phyloP scores from a whole-genome alignment of 2,113 vertebrate species.

The Plestiodon gilberti region DNA sequence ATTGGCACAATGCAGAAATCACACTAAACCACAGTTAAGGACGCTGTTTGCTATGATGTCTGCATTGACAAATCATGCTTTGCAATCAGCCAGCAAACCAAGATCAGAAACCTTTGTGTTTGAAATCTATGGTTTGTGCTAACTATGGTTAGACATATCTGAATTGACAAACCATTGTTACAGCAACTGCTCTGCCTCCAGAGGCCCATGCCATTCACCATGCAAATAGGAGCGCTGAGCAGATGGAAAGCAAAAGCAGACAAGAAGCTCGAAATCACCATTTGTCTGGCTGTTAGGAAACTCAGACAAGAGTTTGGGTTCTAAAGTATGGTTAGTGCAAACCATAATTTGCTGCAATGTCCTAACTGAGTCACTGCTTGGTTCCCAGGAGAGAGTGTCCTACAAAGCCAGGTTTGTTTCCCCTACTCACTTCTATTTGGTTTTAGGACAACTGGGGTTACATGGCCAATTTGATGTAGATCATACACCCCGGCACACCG shows the following conservation, averaged over 20 bases:
- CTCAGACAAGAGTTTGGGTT: background rate
- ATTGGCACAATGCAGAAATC: slow-evolving; percentile 14
- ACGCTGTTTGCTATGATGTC: background rate
- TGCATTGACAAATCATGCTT: background rate
- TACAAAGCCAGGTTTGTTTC: background rate
- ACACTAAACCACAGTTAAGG: background rate
- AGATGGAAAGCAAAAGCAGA: background rate
- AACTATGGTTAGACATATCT: background rate
- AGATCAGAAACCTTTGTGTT: background rate
- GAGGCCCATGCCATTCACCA: too few species aligned
- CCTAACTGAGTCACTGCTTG: background rate
- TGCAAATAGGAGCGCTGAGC: background rate
- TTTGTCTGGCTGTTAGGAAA: background rate
- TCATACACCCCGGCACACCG: background rate
- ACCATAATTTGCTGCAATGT: background rate
- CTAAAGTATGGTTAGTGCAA: background rate
- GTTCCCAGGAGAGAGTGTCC: background rate
- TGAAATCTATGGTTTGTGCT: background rate
- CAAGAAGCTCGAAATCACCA: background rate
- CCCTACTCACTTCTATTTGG: background rate
- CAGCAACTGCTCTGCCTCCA: background rate
- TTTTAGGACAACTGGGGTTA: background rate
- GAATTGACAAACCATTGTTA: background rate
- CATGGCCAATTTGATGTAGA: background rate
- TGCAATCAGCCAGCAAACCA: background rate